Percentiles rank a stretch among this genome's conserved stretches.
These are phyloP conservation scores for Griposia aprilina DNA, from an alignment of 2,888 invertebrate species.

Conservation along the genomic window DNA sequence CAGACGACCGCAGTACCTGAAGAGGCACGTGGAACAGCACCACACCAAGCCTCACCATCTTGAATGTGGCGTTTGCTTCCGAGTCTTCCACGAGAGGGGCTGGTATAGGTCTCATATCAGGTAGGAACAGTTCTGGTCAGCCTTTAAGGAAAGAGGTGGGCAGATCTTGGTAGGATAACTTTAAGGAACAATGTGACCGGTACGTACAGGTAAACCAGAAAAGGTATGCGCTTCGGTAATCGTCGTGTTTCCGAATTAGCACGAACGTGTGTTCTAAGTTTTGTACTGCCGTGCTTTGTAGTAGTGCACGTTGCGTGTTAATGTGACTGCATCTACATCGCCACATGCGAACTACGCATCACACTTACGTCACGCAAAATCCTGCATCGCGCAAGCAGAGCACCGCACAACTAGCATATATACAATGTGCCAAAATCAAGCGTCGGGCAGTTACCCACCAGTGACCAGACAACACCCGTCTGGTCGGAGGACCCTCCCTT, in stretches of 20 bases:
- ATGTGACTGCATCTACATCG: too few relatives aligned
- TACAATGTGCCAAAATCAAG: too few relatives aligned
- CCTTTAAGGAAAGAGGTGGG: not conserved
- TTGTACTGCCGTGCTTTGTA: not conserved
- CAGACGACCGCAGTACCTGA: slow-evolving; percentile 77
- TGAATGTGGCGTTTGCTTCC: slow-evolving; percentile 72
- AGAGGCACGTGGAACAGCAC: slow-evolving; percentile 74
- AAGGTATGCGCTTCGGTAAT: not conserved
- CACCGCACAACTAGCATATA: too few relatives aligned
- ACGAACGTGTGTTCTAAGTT: not conserved
- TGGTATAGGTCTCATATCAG: slow-evolving; percentile 74
- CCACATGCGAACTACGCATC: too few relatives aligned
- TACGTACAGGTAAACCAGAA: not conserved
- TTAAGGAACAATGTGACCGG: not conserved
- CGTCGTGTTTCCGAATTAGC: not conserved
- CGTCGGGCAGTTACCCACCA: too few relatives aligned
- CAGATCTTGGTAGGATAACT: not conserved
- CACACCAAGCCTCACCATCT: slow-evolving; percentile 72
- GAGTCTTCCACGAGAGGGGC: slow-evolving; percentile 75
- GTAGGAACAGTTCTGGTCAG: slow-evolving; percentile 45
- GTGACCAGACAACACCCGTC: too few relatives aligned
- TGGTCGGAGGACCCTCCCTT: too few relatives aligned
- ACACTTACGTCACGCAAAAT: too few relatives aligned
- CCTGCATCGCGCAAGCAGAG: too few relatives aligned
- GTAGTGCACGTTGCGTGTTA: not conserved